Evolutionary conservation across 2,113 vertebrate genomes (phyloP), one percentile per base, ranked within the genome.

Genomic region (Pampusana beccarii): DNA sequence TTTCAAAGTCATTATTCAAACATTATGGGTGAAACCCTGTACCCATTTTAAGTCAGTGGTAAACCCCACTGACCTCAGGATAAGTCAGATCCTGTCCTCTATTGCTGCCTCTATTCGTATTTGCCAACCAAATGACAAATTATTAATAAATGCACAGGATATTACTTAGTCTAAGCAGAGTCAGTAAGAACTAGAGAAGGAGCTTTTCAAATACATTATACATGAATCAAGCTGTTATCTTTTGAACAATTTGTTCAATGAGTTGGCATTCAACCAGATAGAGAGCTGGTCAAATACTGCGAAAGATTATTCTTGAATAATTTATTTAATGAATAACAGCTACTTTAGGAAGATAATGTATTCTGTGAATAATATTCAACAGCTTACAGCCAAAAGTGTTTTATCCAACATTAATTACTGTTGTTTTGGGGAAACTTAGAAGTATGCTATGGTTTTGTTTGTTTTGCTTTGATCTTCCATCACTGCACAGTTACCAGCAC

Each of bases 161-260:
- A 94, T 86, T 81, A 88, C 82, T 92, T 54, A 79, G 91, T 70
- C 88, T 93, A 85, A 82, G 54, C 61, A 93, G 83, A 87, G 69
- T 54, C 56, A 46, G 66, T 77, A 95, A 89, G 88, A 95, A 86
- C 26, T 85, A 91, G 80, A 80, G 84, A 94, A 93, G 80, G 51
- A 94, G 80, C 69, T 94, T 95, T 90, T 88, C 73, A 93, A 72
- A 93, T 89, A 89, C 77, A 91, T 96, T 96, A 94, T 96, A 91
- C 80, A 96, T 96, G 89, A 96, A 93, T 94, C 92, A 84, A 92
- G 88, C 80, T 92, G 86, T 77, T 96, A 91, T 89, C 92, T 95
- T 95, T 72, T 69, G 73, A 96, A 82, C 77, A 95, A 66, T 87
- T 94, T 96, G 74, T 89, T 96, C 77, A 93, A 92, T 93, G 83